Base-by-base conservation (phyloP, 2,797 vertebrate species). In the Sandelia bainsii region DNA sequence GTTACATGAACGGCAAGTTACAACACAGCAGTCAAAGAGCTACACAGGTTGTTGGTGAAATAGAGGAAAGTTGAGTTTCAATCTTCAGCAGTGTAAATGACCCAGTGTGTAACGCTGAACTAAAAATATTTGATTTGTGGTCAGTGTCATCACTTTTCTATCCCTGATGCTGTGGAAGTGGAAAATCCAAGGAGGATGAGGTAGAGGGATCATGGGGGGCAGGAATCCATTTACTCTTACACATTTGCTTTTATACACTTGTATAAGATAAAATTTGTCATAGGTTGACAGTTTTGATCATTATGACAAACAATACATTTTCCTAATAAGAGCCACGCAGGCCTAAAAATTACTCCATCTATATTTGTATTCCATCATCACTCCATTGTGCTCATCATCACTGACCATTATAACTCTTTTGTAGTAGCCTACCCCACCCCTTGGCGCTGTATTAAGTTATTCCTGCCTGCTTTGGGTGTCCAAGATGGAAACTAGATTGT, bases 401-500 rank as follows among this genome's bases (percentile, higher is more conserved):
- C 13, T 61, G 52, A 34, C 58, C 19, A 62, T 27, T 51, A 14
- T 42, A 3, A 19, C 6, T 68, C 11, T 60, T 48, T 22, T 45
- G 57, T 58, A 75, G 37, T 42, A 46, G 45, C 9, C 14, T n/a
- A 34, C 14, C 20, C 13, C 57, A 34, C 20, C 49, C 53, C 29
- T 13, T 29, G 48, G 49, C 53, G 63, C 19, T 22, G 17, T 8
- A 81, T 80, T 77, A 63, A 67, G 86, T 80, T 89, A 89, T 89
- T 85, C 69, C 78, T 82, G 86, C 65, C 61, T 73, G 68, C 79
- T 69, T 81, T 71, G 62, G 42, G 82, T 82, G 77, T 78, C 84
- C 77, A 42, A 59, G 14, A 85, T 91, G 93, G 91, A 94, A 93
- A 93, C 81, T 80, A 81, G 82, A 87, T 72, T 67, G 83, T 83